Base-by-base conservation (phyloP, 2,888 invertebrate species). In the Seladonia tumulorum region DNA sequence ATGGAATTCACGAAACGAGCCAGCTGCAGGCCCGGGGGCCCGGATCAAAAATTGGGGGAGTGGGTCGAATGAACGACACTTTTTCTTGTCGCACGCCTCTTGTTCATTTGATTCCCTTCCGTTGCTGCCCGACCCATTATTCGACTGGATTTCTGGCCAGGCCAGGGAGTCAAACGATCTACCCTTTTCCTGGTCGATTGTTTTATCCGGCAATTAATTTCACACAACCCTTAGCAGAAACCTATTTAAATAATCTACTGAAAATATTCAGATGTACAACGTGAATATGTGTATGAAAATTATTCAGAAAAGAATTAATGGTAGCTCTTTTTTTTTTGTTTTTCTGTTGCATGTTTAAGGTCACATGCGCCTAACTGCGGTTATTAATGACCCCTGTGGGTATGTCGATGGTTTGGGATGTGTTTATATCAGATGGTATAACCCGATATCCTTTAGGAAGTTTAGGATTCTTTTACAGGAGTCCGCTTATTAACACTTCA, bases 1-100 rank as follows among this genome's bases (percentile, higher is more conserved):
- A 94, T 94, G 91, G 90, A 93, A 91, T 94, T 92, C 92, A 92
- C 91, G 87, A 91, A 86, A 91, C 89, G 90, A 88, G 90, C 91
- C 93, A 93, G 94, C 94, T 93, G 94, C 92, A 53, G 76, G 35
- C 3, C 82, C 45, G 57, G 77, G 68, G 53, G 39, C 68, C 53
- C 71, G 72, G 78, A 83, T 83, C 87, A 53, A 76, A 60, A 87
- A 87, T 86, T 83, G 79, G 84, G 87, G 86, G 86, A 83, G 86
- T 83, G 73, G 80, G 78, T 68, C 89, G 86, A 73, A 81, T 77
- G 79, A 82, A 47, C 86, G 85, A 84, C 85, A 87, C 83, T 90
- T 90, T 90, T 79, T 83, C 29, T 87, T 22, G 87, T 85, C 88
- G 87, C 84, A 87, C 77, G 84, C 75, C 88, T 80, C 74, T n/a